Base-by-base conservation (phyloP, 1,140 invertebrate genomes). In the Leptinotarsa lineolata region DNA sequence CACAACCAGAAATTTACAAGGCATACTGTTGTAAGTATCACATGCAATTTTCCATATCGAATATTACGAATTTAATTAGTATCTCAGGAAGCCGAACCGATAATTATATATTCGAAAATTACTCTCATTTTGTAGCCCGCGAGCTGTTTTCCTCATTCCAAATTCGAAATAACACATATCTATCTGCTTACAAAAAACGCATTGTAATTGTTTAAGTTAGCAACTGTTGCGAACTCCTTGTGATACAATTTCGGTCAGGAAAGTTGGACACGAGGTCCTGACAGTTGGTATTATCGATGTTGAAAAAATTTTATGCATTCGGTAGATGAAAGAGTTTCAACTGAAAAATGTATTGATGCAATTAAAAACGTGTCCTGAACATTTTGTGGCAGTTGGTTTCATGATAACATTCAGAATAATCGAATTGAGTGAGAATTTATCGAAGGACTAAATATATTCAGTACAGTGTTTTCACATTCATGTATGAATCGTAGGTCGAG, bases 171-270 rank as follows among this genome's bases (percentile, higher is more conserved):
- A 54, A 65, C 15, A 16, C 24, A 65, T 22, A 65, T 22, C 18
- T 65, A 11, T 39, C 60, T 65, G 22, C 63, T 39, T 24, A 24
- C 63, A 24, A 65, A 65, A 65, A 65, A 65, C 16, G 22, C 39
- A 65, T 65, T 65, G 63, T 65, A 65, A 65, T 65, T 65, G 63
- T 65, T 65, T 65, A 39, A 65, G 63, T 65, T 39, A 6, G 63
- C 63, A 65, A 65, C 63, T 65, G 63, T 65, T 39, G 22, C 39
- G 22, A 22, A 65, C 63, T 16, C 22, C 16, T 22, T 65, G 39
- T 16, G 63, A 65, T 30, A 12, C 63, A 65, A 65, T 65, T 65
- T 65, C 22, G 22, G 22, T 24, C 63, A 39, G 22, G 63, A 65
- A 65, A 65, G 63, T 65, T 39, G 63, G 22, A 65, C 63, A 39